phyloP scores from a whole-genome alignment of 37 sponge, comb jelly and placozoan species.

The Diacarnus erythraeanus region DNA sequence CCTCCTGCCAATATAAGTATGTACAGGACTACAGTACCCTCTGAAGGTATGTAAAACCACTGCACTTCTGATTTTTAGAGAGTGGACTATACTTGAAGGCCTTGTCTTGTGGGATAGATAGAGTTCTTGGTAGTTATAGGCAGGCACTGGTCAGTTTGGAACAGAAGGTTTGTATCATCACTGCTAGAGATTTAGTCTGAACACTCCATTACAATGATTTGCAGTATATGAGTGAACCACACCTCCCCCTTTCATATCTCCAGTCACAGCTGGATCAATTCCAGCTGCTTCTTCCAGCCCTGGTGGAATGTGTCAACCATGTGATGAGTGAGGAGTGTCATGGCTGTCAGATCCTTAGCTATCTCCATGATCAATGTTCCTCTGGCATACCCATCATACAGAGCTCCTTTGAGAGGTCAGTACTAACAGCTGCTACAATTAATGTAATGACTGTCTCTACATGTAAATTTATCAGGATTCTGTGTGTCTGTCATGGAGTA shows the following conservation, averaged over 20 bases:
- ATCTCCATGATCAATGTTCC: slow-evolving; percentile 60
- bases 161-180: slow-evolving; percentile 65
- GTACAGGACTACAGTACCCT: no score
- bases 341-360: slow-evolving; percentile 74
- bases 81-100: slow-evolving; percentile 68
- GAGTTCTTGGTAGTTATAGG: slow-evolving; percentile 59
- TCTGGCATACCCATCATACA: slow-evolving; percentile 71
- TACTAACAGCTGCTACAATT: not conserved
- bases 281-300: slow-evolving; percentile 56
- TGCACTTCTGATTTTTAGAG: no score
- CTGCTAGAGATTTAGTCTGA: no score
- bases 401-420: slow-evolving; percentile 47
- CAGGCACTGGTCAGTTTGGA: slow-evolving; percentile 58
- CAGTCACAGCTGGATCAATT: slow-evolving; percentile 51
- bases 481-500: slow-evolving; percentile 77
- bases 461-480: slow-evolving; percentile 42
- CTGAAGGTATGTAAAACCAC: no score
- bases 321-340: slow-evolving; percentile 25
- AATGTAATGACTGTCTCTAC: no score
- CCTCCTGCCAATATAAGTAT: not conserved
- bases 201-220: no score
- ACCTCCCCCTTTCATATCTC: slow-evolving; percentile 68
- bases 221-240: slow-evolving; percentile 54
- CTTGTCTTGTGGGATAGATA: slow-evolving; percentile 59
- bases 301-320: slow-evolving; percentile 37